These are phyloP conservation scores for Cydia pomonella DNA, from an alignment of 1,140 invertebrate species.

Conservation along the genomic window DNA sequence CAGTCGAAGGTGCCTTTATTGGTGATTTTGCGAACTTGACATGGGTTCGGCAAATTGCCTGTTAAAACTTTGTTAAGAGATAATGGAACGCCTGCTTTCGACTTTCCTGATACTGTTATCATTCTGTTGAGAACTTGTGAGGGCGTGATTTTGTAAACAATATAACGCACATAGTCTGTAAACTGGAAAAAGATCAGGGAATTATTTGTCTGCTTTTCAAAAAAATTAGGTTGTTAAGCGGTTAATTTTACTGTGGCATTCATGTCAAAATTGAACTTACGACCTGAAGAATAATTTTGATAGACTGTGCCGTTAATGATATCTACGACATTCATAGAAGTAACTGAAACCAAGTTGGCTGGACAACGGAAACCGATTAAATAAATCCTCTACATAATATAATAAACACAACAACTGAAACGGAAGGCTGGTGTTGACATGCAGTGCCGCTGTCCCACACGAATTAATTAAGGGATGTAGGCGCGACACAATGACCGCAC, in stretches of 20 bases:
- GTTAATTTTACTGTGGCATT: too few species aligned
- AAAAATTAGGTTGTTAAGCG: too few species aligned
- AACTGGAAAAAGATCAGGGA: not conserved
- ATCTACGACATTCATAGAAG: too few species aligned
- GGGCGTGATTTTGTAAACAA: slow-evolving; percentile 27
- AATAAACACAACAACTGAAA: not conserved
- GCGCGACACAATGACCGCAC: not conserved
- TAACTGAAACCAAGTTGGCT: too few species aligned
- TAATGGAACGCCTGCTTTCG: slow-evolving; percentile 18
- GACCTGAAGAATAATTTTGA: too few species aligned
- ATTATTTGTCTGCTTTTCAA: not conserved
- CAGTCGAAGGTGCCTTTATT: slow-evolving; percentile 17
- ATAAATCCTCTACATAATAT: too few species aligned
- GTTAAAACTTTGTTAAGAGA: slow-evolving; percentile 33
- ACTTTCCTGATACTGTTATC: slow-evolving; percentile 33
- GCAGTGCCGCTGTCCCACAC: not conserved
- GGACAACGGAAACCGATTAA: too few species aligned
- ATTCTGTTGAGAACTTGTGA: not conserved
- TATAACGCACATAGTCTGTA: not conserved
- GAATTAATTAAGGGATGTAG: not conserved
- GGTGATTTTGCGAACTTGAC: slow-evolving; percentile 27
- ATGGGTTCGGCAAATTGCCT: slow-evolving; percentile 32
- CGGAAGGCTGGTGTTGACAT: slow-evolving; percentile 3
- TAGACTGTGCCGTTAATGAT: too few species aligned
- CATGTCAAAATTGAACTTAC: too few species aligned